Base-by-base conservation (phyloP, 2,888 invertebrate species). In the Cephus runcator region DNA sequence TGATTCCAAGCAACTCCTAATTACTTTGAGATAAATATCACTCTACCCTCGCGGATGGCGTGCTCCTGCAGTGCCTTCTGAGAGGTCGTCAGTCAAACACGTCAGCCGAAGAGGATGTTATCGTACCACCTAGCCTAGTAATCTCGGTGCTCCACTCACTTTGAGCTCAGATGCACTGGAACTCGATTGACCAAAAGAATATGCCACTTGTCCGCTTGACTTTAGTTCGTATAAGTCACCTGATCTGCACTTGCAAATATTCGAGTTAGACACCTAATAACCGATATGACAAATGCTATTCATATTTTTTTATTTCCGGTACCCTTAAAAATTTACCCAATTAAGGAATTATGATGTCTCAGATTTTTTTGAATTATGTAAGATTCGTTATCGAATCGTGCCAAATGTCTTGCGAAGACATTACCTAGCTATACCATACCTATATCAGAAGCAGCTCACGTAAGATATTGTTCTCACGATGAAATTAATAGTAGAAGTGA, bases 1-100 rank as follows among this genome's bases (percentile, higher is more conserved):
- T 85, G 87, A 89, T 90, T 89, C 87, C 85, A 81, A 81, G 80
- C 84, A 80, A 85, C 87, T 89, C 85, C 89, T 90, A 90, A 90
- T 90, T 89, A 90, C 87, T 85, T 84, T 80, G 84, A 88, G 90
- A 90, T 90, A 88, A 88, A 87, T 90, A 90, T 90, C 90, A 88
- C 83, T 87, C 82, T 83, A 81, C 82, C 83, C 84, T 86, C 84
- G 85, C 87, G 86, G 86, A 88, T 90, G 86, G 87, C 87, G 87
- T 87, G 90, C 88, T 90, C 88, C 90, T 88, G 89, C 87, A 86
- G 88, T 82, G 88, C 83, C 80, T 82, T 84, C 87, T 85, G 85
- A 86, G 82, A 86, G 87, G 85, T 89, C 88, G 89, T 89, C 89
- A 88, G 88, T 89, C 88, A 89, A 88, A 87, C 80, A 83, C 83